These are phyloP conservation scores for Mormyrus lacerda DNA, from an alignment of 2,113 vertebrate species.

Conservation along the genomic window DNA sequence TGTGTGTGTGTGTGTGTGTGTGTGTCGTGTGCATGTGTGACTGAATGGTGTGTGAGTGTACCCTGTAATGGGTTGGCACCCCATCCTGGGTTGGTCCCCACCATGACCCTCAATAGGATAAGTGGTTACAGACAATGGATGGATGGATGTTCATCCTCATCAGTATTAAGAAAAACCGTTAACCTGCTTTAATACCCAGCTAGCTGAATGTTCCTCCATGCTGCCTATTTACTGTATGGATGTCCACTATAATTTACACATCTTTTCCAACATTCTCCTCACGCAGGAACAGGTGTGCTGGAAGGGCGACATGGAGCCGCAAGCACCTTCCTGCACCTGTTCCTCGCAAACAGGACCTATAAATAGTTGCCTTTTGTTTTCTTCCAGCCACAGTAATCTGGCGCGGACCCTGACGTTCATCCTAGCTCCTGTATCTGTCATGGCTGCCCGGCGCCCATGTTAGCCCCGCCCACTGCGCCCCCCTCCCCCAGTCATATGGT, in stretches of 20 bases:
- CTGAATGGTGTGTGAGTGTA: too few species aligned
- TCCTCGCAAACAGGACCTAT: background rate
- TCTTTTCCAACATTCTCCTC: background rate
- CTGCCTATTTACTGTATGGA: background rate
- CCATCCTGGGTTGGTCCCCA: background rate
- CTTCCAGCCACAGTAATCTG: background rate
- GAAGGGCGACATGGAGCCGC: background rate
- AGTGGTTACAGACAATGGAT: background rate
- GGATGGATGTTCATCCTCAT: background rate
- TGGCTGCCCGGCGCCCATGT: background rate
- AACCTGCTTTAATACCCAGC: background rate
- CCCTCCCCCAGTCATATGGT: background rate
- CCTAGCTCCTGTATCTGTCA: background rate
- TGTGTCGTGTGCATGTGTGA: too few species aligned
- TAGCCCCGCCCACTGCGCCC: background rate
- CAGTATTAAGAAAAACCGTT: background rate
- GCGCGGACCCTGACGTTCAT: background rate
- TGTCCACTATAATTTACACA: background rate
- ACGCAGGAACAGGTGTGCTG: background rate
- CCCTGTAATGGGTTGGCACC: background rate
- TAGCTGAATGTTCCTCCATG: background rate
- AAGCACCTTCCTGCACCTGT: background rate
- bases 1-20: too few species aligned
- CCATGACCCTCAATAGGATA: background rate
- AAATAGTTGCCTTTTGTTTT: slow-evolving; percentile 1